Base-by-base conservation (phyloP, 1,140 invertebrate genomes). In the Brachionus calyciflorus region DNA sequence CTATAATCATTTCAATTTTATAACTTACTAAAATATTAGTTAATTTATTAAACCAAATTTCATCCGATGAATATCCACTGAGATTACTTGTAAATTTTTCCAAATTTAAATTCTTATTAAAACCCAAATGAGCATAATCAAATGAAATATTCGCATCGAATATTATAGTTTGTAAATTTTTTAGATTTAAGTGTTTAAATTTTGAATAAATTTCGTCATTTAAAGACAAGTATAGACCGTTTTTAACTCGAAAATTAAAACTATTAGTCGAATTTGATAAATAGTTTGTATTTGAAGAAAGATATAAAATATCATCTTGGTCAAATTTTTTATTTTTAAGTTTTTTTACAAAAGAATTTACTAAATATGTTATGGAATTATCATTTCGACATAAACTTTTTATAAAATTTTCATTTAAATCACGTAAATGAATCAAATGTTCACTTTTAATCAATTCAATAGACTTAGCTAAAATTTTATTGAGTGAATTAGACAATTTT, bases 191-290 rank as follows among this genome's bases (percentile, higher is more conserved):
- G 21, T 37, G 10, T 7, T 33, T 33, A 60, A 60, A 60, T 37
- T 60, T 40, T 41, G 33, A 9, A 12, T 17, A 17, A 9, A 5
- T 37, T 37, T 37, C 4, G 1, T 60, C 30, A 60, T 60, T 6
- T 10, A 60, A 7, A 7, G 12, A 4, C 19, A 17, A 6, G 17
- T 60, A 60, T 0, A 37, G 19, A 17, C 55, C 55, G 9, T 9
- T 60, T 60, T 60, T 60, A 7, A 60, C 28, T 37, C 55, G 14
- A 37, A 33, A 60, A 37, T 60, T 60, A 17, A 60, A 60, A 4
- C 28, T 37, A 1, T 40, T 17, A 9, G 19, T 17, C 37, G 19
- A 33, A 40, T 37, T 14, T 17, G 30, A 37, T 40, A 4, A 9
- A 1, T 28, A 5, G 14, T 60, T 40, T 10, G n/a, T 12, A 60